Base-by-base conservation (phyloP, 2,113 vertebrate genomes). In the Ameiurus melas region DNA sequence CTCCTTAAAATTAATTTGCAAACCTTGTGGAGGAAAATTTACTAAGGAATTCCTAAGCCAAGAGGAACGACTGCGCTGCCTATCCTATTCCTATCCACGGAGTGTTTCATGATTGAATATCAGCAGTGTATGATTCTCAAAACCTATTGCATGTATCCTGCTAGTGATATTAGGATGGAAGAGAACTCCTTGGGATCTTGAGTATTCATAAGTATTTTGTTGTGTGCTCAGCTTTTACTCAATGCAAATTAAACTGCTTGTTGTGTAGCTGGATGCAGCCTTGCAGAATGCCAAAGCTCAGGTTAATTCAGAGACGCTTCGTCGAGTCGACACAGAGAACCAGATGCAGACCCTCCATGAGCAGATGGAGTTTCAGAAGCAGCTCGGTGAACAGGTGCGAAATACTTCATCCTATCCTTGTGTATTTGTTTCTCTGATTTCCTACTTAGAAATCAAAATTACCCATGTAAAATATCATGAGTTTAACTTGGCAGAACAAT, bases 311-410 rank as follows among this genome's bases (percentile, higher is more conserved):
- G 97, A 97, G 94, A 95, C 93, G 91, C 47, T 98, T 87, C 92
- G 88, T 78, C 94, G 95, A 5, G 94, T 94, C 17, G 96, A 97
- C 16, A 43, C 95, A 81, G 96, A 97, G 94, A 97, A 97, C 93
- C 91, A 95, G 84, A 79, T 94, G 79, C 96, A 96, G 91, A 97
- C 95, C 1, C 85, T 97, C 13, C 93, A 92, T 68, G 97, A 97
- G 90, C 92, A 97, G 93, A 91, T 97, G 16, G 93, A 89, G 1
- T 96, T 98, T 60, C 95, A 96, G 93, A 96, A 93, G 88, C 93
- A 89, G 89, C 91, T 97, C 85, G 89, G 93, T 0, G 94, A 96
- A 81, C 94, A 97, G 91, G 97, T 97, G 93, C 30, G 89, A 9
- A 53, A 3, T 9, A 1, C 33, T 25, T 55, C 2, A 57, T 55